Evolutionary conservation across 1,140 invertebrate genomes (phyloP).

Genomic region (Acyrthosiphon pisum): DNA sequence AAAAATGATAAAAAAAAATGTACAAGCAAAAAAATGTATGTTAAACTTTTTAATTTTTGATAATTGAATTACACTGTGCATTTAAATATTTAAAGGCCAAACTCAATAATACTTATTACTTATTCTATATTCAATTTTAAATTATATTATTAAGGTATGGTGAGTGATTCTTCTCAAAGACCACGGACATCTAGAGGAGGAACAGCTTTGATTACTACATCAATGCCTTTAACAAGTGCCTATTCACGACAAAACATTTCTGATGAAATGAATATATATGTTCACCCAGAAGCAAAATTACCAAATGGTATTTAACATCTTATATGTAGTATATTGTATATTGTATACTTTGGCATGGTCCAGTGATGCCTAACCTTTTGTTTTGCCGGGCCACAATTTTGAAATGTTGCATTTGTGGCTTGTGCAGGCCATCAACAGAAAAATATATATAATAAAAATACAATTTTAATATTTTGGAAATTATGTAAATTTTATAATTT

Average conservation of each 20-base stretch:
- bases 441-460: background rate
- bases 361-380: background rate
- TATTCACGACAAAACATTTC: conserved; percentile 48
- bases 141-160: conserved; percentile 2
- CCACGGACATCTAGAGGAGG: conserved; percentile 20
- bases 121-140: background rate
- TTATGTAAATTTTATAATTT: background rate
- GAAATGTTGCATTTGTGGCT: background rate
- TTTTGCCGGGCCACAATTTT: background rate
- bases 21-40: background rate
- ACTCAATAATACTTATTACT: background rate
- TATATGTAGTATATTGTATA: background rate
- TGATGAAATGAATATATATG: conserved; percentile 32
- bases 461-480: background rate
- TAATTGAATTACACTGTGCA: background rate
- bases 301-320: conserved; percentile 28
- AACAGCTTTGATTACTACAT: conserved; percentile 40
- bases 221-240: conserved; percentile 28
- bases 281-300: conserved; percentile 9
- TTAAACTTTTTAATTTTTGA: background rate
- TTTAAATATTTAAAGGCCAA: background rate
- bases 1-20: too few species aligned
- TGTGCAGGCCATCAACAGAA: background rate
- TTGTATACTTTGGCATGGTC: background rate
- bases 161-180: conserved; percentile 49